These are phyloP conservation scores for Eulithis prunata DNA, from an alignment of 2,888 invertebrate species.

Conservation along the genomic window DNA sequence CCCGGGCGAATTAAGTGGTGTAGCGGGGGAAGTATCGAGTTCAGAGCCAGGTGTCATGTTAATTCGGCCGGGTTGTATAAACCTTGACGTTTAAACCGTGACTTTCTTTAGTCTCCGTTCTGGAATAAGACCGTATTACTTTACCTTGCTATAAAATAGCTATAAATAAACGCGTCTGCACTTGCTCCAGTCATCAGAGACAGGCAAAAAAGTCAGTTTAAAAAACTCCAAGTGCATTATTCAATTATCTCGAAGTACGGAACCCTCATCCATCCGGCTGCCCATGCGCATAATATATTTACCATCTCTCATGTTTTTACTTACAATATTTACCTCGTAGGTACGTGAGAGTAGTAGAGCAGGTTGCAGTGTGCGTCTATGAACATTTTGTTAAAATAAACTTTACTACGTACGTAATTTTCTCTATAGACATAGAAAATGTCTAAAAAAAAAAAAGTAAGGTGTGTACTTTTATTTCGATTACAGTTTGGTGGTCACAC, in stretches of 20 bases:
- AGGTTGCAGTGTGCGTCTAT: background rate
- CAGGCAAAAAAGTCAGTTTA: background rate
- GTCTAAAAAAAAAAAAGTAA: too few species aligned
- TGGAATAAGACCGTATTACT: too few species aligned
- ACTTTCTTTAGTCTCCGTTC: too few species aligned
- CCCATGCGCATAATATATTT: constrained; percentile 25
- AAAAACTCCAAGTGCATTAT: constrained; percentile 1
- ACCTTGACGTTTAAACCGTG: too few species aligned
- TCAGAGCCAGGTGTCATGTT: too few species aligned
- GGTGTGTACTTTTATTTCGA: too few species aligned
- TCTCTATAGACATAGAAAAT: too few species aligned
- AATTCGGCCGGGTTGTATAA: too few species aligned
- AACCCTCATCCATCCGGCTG: constrained; percentile 25
- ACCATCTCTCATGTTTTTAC: constrained; percentile 11
- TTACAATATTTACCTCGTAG: background rate
- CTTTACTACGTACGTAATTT: too few species aligned
- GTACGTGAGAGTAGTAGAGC: background rate
- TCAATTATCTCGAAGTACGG: constrained; percentile 30
- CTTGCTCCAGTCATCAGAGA: background rate
- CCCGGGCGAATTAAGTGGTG: too few species aligned
- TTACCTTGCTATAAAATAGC: background rate
- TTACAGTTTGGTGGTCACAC: too few species aligned
- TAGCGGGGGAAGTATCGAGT: too few species aligned
- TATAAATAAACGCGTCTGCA: background rate
- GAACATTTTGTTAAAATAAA: background rate